Evolutionary conservation across 2,113 vertebrate species (phyloP), one percentile per base, ranked within the genome.

Genomic region (Sander vitreus): DNA sequence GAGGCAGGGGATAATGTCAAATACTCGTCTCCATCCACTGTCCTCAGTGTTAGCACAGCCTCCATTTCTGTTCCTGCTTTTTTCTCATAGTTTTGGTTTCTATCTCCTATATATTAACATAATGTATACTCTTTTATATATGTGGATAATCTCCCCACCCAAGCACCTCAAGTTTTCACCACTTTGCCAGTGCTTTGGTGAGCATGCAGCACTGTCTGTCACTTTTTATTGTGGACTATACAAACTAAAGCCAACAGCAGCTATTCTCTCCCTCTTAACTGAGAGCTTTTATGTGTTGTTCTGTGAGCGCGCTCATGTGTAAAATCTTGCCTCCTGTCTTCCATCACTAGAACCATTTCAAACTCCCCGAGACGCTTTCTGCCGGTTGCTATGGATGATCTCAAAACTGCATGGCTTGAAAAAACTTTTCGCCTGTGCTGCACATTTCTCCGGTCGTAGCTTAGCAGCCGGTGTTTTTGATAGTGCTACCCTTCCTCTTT

Each of bases 301-400:
- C 57, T 63, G 77, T 70, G 57, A 75, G 63, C 39, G 36, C 13
- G 55, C 79, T 78, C 80, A 1, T 23, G 85, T 87, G 54, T 85
- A 84, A 84, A 86, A 72, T 78, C 83, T 76, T 64, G 62, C 85
- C 85, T 81, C 71, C 65, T 11, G 36, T 83, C 78, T 73, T 83
- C 81, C 84, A 21, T 80, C 89, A 67, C 83, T 58, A 30, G 15
- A 7, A 55, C 60, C 74, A 25, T 68, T 36, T 43, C 60, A 89
- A 63, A 80, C 74, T 73, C 58, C 70, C 76, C 11, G 7, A 80
- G 63, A 88, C 48, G 58, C 90, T 90, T 83, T 73, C 69, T 51
- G 68, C 93, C 90, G 90, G 92, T 84, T 91, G 91, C 89, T 91
- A 90, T 93, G 93, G 93, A 94, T 89, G 88, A 93, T 91, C 81